Evolutionary conservation across 2,888 invertebrate species (phyloP).

Genomic region (Synergus gifuensis): DNA sequence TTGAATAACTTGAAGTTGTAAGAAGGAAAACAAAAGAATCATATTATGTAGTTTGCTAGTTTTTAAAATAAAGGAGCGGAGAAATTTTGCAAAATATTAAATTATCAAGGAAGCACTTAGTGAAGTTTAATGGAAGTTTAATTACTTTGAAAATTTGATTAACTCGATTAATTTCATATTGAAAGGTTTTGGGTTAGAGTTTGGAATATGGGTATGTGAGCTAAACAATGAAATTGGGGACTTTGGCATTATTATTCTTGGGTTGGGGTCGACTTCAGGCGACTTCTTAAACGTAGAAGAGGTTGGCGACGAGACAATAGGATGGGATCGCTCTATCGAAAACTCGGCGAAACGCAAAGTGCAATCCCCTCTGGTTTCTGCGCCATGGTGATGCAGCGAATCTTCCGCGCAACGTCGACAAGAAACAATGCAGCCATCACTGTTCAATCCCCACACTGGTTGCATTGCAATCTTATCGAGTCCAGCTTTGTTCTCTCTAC

Average conservation of each 20-base stretch:
- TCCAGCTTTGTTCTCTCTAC: conserved; percentile 43
- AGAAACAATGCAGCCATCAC: conserved; percentile 71
- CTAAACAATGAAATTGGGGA: conserved; percentile 18
- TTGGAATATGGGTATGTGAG: conserved; percentile 10
- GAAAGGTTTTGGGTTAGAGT: neutral
- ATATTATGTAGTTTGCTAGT: too few species aligned
- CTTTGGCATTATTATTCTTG: conserved; percentile 4
- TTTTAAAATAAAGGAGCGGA: too few species aligned
- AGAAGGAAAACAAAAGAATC: too few species aligned
- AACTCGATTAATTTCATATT: neutral
- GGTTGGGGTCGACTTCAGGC: conserved; percentile 8
- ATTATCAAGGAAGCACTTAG: neutral
- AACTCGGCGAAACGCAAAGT: conserved; percentile 68
- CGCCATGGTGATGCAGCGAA: conserved; percentile 61
- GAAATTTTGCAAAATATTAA: too few species aligned
- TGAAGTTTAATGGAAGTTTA: neutral
- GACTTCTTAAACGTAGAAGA: conserved; percentile 33
- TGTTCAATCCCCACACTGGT: conserved; percentile 64
- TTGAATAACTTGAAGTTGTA: too few species aligned
- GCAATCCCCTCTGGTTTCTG: conserved; percentile 58
- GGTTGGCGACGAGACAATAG: conserved; percentile 27
- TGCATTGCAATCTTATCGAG: conserved; percentile 65
- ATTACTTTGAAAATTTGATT: neutral
- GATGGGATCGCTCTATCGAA: conserved; percentile 61
- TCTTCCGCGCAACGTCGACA: conserved; percentile 69